Percentiles rank a stretch among this genome's conserved stretches.
phyloP scores from a whole-genome alignment of 2,888 invertebrate species.

The Gortyna flavago region DNA sequence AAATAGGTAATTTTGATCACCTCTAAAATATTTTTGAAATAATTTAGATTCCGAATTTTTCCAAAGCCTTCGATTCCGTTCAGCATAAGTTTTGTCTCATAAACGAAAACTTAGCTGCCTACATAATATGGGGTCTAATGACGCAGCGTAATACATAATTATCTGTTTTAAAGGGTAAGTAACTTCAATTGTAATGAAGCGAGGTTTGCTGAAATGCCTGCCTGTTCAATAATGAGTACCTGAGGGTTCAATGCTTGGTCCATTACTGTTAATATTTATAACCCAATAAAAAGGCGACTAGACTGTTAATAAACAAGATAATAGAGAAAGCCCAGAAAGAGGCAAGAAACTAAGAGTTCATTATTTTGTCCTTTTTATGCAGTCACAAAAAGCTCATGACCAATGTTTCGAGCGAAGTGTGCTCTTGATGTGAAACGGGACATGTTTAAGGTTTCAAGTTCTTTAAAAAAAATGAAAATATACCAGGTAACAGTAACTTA shows the following conservation, averaged over 20 bases:
- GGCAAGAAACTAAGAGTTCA: neutral
- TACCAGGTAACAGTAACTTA: conserved; percentile 38
- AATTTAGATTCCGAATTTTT: neutral
- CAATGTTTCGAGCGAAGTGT: neutral
- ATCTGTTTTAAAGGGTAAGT: neutral
- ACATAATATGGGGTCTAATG: neutral
- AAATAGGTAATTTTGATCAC: neutral
- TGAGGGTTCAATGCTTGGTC: conserved; percentile 11
- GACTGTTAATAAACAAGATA: neutral
- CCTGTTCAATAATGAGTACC: conserved; percentile 3
- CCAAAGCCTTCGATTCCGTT: conserved; percentile 6
- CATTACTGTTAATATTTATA: neutral
- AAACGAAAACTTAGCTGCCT: too few relatives aligned
- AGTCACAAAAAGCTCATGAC: neutral
- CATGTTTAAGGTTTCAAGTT: neutral
- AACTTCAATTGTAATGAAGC: neutral
- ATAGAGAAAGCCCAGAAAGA: neutral
- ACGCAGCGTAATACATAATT: neutral
- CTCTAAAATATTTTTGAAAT: neutral
- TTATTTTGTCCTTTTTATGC: neutral
- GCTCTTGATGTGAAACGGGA: neutral
- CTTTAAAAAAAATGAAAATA: conserved; percentile 9
- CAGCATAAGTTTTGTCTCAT: neutral
- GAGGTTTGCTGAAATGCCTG: neutral
- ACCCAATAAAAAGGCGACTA: neutral